Percentiles rank a stretch among this genome's conserved stretches.
phyloP scores from a whole-genome alignment of 2,797 vertebrate species.

The Pseudomugil gertrudae region DNA sequence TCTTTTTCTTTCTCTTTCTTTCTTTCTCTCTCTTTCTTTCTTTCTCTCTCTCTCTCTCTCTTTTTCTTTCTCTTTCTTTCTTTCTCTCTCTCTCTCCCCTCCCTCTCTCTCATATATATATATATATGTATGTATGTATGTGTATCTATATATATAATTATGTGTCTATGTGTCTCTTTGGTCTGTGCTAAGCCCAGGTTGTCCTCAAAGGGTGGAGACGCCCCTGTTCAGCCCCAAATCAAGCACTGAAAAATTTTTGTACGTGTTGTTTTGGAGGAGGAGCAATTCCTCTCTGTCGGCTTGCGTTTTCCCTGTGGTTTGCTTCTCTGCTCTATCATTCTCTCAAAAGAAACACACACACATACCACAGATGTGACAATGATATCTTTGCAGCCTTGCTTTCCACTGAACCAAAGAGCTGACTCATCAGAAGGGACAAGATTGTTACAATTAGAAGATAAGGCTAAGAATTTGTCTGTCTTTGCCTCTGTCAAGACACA shows the following conservation, averaged over 20 bases:
- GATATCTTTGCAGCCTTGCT: constrained; percentile 41
- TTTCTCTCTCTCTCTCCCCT: no score
- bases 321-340: constrained; percentile 40
- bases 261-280: constrained; percentile 46
- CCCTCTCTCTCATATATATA: no score
- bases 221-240: constrained; percentile 30
- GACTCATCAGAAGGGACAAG: constrained; percentile 45
- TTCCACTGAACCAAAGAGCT: constrained; percentile 55
- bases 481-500: constrained; percentile 53
- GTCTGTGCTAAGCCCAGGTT: no score
- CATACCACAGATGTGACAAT: constrained; percentile 43
- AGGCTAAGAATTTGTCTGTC: constrained; percentile 49
- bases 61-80: no score
- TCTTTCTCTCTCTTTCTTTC: no score
- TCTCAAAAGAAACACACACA: constrained; percentile 16
- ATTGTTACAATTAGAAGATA: constrained; percentile 61
- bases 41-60: no score
- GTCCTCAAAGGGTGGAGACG: no score
- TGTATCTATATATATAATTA: no score
- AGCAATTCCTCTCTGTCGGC: constrained; percentile 37
- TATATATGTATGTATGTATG: no score
- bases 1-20: no score
- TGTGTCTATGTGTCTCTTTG: no score
- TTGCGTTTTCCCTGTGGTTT: constrained; percentile 30
- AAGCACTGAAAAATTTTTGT: constrained; percentile 24